Evolutionary conservation across 92 coral and sea anemone genomes (phyloP), one percentile per base, ranked within the genome.

Genomic region (Porites evermanni): DNA sequence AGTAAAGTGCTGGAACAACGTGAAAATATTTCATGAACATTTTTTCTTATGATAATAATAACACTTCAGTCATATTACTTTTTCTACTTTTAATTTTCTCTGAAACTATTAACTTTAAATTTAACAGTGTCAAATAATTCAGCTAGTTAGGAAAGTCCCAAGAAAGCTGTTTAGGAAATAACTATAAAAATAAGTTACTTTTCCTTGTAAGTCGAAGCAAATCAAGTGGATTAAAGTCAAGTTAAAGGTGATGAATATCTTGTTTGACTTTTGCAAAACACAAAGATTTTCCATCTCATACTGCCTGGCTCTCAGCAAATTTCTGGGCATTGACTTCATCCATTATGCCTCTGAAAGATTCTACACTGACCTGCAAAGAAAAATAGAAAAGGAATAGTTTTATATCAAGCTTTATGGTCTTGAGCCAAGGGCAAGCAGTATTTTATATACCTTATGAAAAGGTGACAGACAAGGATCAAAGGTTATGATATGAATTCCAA

Each of bases 261-360:
- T 59, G 16, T 56, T 18, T 21, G 58, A 18, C 12, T 18, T 13
- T 50, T 18, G 9, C 14, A 12, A 51, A 21, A 76, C 26, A 8
- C 13, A 56, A 1, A 56, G 4, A 56, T 12, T 26, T 24, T 78
- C 53, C 20, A 26, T 64, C 8, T 70, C 19, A 89, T 51, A 77
- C 92, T 71, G 86, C 91, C 84, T 96, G 99, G 77, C 92, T 90
- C 51, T 94, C 91, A 60, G 84, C 90, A 68, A 93, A 77, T 86
- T 96, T 94, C 32, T 91, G 90, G 53, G 99, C 95, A 83, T 90
- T 86, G 38, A 93, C 87, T 70, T 93, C 94, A 81, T 96, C 99
- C 93, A 96, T 92, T 23, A 91, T 86, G 81, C 92, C 95, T 79
- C 98, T 91, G 84, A 96, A 96, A 29, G 99, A 91, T 82, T 96